Base-by-base conservation (phyloP, 2,888 invertebrate genomes). In the Hymenopus coronatus region DNA sequence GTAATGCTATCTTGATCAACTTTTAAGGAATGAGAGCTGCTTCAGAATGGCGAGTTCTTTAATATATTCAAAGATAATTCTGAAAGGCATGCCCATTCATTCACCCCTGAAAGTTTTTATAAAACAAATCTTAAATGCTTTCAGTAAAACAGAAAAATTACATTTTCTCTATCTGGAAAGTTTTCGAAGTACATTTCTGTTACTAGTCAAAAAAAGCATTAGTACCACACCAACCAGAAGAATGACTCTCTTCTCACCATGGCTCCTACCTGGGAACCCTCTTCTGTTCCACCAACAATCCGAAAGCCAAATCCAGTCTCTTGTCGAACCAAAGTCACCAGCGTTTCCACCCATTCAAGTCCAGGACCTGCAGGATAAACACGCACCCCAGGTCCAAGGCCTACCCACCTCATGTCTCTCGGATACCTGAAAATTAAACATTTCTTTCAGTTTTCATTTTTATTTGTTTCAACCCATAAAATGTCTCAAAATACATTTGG, bases 251-350 rank as follows among this genome's bases (percentile, higher is more conserved):
- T 89, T 90, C 91, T 91, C 91, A 91, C 91, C 91, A 91, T 91
- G 88, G 91, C 89, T 90, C 93, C 92, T 93, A 96, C 98, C 94
- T 98, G 97, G 90, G 98, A 98, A 89, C 98, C 98, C 94, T 99
- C 99, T 94, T 99, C 99, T 0, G 98, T 98, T 83, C 99, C 99
- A 30, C 99, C 99, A 70, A 99, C 98, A 92, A 99, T 98, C 90
- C 99, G 95, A 94, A 99, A 99, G 14, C 99, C 99, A 94, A 99
- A 99, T 3, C 99, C 99, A 89, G 97, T 96, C 82, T 98, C 97
- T 91, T 98, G 98, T n/a, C 98, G 95, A 86, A 97, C 96, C 88
- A 99, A 94, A 0, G 97, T 97, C 14, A 99, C 96, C 89, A 96
- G 93, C 91, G 97, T 96, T 91, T 97, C 96, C 84, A 96, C 95